These are phyloP conservation scores for Rostratula benghalensis DNA, from an alignment of 2,113 vertebrate species.

Conservation along the genomic window DNA sequence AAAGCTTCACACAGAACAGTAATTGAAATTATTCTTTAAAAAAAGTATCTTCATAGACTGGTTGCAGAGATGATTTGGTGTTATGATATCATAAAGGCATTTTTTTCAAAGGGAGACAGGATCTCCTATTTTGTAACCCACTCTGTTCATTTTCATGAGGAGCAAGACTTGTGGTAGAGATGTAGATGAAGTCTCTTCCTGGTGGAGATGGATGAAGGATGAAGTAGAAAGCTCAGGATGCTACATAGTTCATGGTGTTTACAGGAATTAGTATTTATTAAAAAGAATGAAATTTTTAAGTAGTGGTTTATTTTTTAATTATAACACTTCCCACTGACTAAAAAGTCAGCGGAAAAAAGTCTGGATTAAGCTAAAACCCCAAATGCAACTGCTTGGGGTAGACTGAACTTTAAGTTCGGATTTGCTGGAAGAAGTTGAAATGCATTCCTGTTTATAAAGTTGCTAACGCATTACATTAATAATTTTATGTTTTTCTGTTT, in stretches of 20 bases:
- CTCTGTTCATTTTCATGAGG: not conserved
- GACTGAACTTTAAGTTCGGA: not conserved
- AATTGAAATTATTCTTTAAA: not conserved
- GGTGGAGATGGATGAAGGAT: not conserved
- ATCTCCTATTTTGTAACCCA: not conserved
- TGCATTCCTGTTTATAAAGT: not conserved
- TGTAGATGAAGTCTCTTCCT: not conserved
- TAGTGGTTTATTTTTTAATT: not conserved
- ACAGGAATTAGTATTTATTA: not conserved
- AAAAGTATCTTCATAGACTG: not conserved
- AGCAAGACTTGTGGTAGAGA: not conserved
- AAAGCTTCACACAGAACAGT: not conserved
- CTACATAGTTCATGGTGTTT: not conserved
- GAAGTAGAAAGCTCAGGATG: not conserved
- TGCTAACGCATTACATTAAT: not conserved
- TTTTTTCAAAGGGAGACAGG: not conserved
- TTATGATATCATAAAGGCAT: not conserved
- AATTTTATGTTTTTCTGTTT: not conserved
- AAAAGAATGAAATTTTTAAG: not conserved
- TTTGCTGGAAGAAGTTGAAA: not conserved
- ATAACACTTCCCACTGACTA: too few relatives aligned
- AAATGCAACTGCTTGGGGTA: not conserved
- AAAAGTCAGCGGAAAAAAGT: too few relatives aligned
- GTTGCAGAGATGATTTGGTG: not conserved
- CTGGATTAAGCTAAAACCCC: not conserved